Base-by-base conservation (phyloP, 2,888 invertebrate genomes). In the Nomada fabriciana region DNA sequence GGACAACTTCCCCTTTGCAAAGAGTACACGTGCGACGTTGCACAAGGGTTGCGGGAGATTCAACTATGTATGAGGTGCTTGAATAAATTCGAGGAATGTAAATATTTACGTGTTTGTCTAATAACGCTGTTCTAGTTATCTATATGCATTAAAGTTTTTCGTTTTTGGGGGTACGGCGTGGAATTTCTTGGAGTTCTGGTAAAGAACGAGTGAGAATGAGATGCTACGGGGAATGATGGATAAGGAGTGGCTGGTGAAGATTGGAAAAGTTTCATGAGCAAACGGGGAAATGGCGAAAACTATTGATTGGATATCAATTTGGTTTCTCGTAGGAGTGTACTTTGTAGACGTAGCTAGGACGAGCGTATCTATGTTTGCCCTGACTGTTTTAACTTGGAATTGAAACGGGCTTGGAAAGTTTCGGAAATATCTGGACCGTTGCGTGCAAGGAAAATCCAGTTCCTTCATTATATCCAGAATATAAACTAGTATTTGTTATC, bases 1-100 rank as follows among this genome's bases (percentile, higher is more conserved):
- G 59, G 64, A 65, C 82, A 71, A 82, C 82, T 82, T 78, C 67
- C 78, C 23, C 23, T 68, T 42, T 65, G 47, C 61, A 43, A 50
- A 47, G 36, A 7, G 65, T 71, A 57, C 55, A 75, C 80, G 80
- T 64, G 80, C 68, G 9, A 7, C 18, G 61, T 3, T 47, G 18
- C 23, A 23, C 10, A 23, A 60, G 77, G 72, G 72, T 52, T 64
- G 25, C 23, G n/a, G 67, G 36, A 61, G 65, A 23, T 69, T 57
- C 36, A 15, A n/a, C 36, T 55, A 15, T 10, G 9, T 55, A 15
- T 10, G 9, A 23, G 15, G 13, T 42, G 42, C 7, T 3, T 42
- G 53, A 64, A 64, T 57, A 57, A 69, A 75, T 55, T 69, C 29
- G 20, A 29, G 3, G 53, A 13, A 47, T 53, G 77, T 67, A 73